These are phyloP conservation scores for Malurus melanocephalus DNA, from an alignment of 2,113 vertebrate species.

Conservation along the genomic window DNA sequence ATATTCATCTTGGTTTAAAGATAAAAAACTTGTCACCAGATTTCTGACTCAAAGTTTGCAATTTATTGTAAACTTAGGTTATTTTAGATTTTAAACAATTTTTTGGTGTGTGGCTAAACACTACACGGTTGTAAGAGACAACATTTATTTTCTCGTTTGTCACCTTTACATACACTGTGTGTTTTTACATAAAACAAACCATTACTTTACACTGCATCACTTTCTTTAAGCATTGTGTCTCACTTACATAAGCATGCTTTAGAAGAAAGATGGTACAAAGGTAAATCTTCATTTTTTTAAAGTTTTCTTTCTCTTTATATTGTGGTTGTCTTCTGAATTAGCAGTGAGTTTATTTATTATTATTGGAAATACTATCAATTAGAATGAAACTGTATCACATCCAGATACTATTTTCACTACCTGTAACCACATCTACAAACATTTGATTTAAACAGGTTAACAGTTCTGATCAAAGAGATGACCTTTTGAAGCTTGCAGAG, in stretches of 20 bases:
- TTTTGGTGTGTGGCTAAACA: background rate
- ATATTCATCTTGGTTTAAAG: background rate
- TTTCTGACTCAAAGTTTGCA: background rate
- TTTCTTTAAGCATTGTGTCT: background rate
- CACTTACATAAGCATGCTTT: background rate
- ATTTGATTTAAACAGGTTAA: conserved; percentile 52
- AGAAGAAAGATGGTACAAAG: background rate
- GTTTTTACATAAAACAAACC: background rate
- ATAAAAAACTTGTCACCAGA: background rate
- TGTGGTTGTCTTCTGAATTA: background rate
- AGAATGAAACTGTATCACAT: background rate
- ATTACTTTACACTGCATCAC: background rate
- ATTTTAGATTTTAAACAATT: background rate
- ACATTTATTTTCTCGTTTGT: background rate
- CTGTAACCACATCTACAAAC: background rate
- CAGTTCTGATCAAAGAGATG: conserved; percentile 76
- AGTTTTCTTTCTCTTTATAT: background rate
- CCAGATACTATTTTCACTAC: background rate
- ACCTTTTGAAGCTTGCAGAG: conserved; percentile 85
- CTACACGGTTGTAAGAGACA: accelerated
- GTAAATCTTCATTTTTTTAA: background rate
- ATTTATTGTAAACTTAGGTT: background rate
- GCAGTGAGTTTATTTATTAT: background rate
- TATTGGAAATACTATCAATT: background rate
- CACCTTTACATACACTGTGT: background rate